These are phyloP conservation scores for Microctenopoma lineatum DNA, from an alignment of 2,797 vertebrate genomes.

Conservation along the genomic window DNA sequence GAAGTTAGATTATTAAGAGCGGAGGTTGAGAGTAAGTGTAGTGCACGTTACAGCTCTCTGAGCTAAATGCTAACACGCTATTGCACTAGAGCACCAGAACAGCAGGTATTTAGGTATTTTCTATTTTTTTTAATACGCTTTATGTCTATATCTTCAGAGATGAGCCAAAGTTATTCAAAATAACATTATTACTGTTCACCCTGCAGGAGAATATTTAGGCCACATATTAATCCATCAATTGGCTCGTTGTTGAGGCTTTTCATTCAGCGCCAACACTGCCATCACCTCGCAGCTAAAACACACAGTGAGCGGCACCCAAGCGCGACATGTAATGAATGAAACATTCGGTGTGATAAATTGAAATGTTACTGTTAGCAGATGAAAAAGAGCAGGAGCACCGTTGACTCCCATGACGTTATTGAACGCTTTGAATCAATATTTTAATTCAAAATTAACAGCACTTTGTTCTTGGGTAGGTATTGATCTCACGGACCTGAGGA, in stretches of 20 bases:
- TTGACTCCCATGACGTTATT: conserved; percentile 33
- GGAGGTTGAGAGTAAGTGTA: not conserved
- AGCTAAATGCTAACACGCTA: not conserved
- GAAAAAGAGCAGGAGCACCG: not conserved
- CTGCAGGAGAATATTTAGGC: too few species aligned
- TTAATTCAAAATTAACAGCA: conserved; percentile 69
- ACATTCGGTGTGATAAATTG: conserved; percentile 4
- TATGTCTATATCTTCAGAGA: too few species aligned
- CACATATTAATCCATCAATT: too few species aligned
- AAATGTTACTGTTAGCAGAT: conserved; percentile 19
- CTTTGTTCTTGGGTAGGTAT: conserved; percentile 54
- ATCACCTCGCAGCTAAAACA: not conserved
- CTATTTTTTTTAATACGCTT: too few species aligned
- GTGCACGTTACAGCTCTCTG: not conserved
- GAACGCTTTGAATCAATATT: conserved; percentile 63
- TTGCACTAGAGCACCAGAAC: not conserved
- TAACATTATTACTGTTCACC: too few species aligned
- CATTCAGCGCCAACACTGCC: too few species aligned
- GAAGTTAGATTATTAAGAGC: not conserved
- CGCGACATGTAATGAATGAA: conserved; percentile 14
- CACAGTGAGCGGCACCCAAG: not conserved
- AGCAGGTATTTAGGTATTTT: too few species aligned
- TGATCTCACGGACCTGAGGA: conserved; percentile 45
- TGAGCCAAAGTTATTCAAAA: too few species aligned
- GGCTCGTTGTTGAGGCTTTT: too few species aligned